Evolutionary conservation across 2,113 vertebrate species (phyloP).

Genomic region (Guaruba guarouba): DNA sequence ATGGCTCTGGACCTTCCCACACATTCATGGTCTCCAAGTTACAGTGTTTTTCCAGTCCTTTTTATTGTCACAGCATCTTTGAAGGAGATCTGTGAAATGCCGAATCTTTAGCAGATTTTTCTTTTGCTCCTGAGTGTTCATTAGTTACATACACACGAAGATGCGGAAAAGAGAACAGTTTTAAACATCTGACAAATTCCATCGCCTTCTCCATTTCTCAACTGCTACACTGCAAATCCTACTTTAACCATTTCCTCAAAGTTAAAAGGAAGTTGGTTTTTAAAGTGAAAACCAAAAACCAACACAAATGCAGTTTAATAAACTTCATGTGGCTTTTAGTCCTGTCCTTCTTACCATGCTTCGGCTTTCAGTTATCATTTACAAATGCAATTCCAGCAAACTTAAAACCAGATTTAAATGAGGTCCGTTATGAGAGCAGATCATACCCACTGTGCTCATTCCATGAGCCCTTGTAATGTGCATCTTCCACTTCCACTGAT

Average conservation of each 20-base stretch:
- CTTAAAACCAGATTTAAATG: background rate
- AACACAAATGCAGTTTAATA: background rate
- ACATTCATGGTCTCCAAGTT: constrained; percentile 7
- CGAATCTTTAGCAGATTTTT: constrained; percentile 50
- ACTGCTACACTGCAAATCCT: background rate
- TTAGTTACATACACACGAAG: background rate
- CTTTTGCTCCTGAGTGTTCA: background rate
- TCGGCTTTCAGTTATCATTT: background rate
- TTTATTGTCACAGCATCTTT: constrained; percentile 35
- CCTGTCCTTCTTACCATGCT: background rate
- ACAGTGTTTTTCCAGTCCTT: constrained; percentile 24
- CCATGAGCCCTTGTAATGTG: background rate
- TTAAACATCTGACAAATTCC: constrained; percentile 59
- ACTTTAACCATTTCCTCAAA: constrained; percentile 29
- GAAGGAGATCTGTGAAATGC: constrained; percentile 20
- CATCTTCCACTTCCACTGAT: background rate
- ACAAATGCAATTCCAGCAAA: background rate
- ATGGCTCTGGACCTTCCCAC: background rate
- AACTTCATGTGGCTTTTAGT: background rate
- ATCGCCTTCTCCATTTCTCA: constrained; percentile 42
- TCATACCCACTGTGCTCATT: background rate
- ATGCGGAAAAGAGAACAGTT: background rate
- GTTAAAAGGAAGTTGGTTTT: constrained; percentile 17
- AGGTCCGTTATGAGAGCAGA: background rate
- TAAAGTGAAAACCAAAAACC: constrained; percentile 7